Evolutionary conservation across 2,888 invertebrate species (phyloP).

Genomic region (Hemistola chrysoprasaria): DNA sequence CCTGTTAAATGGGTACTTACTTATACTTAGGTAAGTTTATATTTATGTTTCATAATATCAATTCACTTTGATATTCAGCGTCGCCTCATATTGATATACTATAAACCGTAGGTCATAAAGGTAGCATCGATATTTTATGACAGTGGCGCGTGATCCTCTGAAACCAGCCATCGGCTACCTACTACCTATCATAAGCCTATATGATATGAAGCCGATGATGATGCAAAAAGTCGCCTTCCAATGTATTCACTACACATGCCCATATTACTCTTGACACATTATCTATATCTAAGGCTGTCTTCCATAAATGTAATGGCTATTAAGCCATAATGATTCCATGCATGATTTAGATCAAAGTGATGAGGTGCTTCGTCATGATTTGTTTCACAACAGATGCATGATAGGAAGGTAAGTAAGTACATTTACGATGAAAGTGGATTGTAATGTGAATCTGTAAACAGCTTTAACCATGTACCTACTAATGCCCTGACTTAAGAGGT

Average conservation of each 20-base stretch:
- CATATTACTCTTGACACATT: constrained; percentile 11
- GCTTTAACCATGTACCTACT: too few relatives aligned
- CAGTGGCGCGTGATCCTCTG: constrained; percentile 30
- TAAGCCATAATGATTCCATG: constrained; percentile 17
- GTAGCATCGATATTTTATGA: constrained; percentile 44
- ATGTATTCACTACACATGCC: neutral
- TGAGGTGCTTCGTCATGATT: constrained; percentile 5
- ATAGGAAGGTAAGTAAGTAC: too few relatives aligned
- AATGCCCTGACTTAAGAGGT: too few relatives aligned
- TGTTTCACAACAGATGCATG: constrained; percentile 19
- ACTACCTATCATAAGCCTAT: too few relatives aligned
- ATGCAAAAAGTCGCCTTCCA: constrained; percentile 10
- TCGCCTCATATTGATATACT: constrained; percentile 48
- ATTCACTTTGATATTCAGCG: constrained; percentile 48
- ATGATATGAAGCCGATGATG: too few relatives aligned
- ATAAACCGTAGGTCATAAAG: constrained; percentile 33
- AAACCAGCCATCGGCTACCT: constrained; percentile 19
- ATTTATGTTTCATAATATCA: too few relatives aligned
- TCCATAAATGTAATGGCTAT: constrained; percentile 9
- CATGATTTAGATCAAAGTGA: constrained; percentile 15
- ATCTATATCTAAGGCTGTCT: constrained; percentile 1
- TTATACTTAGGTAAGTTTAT: constrained; percentile 34
- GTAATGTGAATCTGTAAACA: too few relatives aligned
- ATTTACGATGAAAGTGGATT: too few relatives aligned
- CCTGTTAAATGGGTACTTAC: too few relatives aligned